Evolutionary conservation across 2,797 vertebrate genomes (phyloP).

Genomic region (Gallinago nigripennis): DNA sequence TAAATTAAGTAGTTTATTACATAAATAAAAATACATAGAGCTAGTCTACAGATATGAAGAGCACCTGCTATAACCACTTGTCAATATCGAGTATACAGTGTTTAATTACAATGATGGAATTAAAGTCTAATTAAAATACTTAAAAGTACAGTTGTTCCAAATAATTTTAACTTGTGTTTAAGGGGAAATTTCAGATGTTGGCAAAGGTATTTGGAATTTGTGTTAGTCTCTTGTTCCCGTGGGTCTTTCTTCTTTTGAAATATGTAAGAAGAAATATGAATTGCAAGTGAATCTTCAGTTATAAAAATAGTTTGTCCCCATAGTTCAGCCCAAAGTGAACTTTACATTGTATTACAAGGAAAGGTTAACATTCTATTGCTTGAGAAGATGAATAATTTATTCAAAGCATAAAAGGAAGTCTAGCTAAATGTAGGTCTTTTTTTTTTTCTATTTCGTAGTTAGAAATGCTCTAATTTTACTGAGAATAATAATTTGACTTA

Average conservation of each 20-base stretch:
- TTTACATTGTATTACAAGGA: not conserved
- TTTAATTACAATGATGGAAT: not conserved
- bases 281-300: not conserved
- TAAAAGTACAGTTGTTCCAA: not conserved
- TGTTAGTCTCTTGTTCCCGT: not conserved
- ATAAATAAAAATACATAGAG: not conserved
- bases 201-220: not conserved
- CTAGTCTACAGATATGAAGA: not conserved
- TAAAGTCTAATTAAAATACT: not conserved
- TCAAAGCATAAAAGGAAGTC: not conserved
- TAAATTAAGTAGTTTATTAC: not conserved
- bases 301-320: not conserved
- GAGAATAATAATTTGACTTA: not conserved
- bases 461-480: not conserved
- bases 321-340: not conserved
- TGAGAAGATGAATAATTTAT: not conserved
- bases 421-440: not conserved
- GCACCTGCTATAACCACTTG: not conserved
- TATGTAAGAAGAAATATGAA: not conserved
- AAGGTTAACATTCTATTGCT: not conserved
- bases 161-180: not conserved
- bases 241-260: not conserved
- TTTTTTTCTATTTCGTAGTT: not conserved
- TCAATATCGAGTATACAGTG: not conserved
- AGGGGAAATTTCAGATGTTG: not conserved